A percentile compares a stretch with the other conserved stretches of the same genome.
Conservation (phyloP, 92 coral and sea anemone species). For the Bergia sp. region DNA sequence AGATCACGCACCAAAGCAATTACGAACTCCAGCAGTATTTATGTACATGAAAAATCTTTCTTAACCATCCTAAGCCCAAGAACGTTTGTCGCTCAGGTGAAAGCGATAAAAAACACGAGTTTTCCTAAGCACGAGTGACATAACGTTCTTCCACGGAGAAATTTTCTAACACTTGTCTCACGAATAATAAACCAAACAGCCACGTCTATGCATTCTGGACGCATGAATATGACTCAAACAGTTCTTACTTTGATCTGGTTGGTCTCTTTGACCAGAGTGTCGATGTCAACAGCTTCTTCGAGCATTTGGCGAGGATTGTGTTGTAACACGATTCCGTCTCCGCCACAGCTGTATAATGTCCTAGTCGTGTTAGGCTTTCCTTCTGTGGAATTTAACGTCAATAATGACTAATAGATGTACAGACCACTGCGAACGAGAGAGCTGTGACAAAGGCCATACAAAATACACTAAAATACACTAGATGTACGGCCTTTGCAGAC, state of each 20-base stretch:
- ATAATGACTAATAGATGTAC: not conserved
- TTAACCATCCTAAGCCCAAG: no score
- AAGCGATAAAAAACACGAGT: not conserved
- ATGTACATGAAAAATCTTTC: no score
- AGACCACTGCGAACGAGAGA: no score
- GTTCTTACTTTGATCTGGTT: constrained; percentile 78
- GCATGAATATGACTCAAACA: no score
- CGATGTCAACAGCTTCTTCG: constrained; percentile 80
- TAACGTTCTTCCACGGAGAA: no score
- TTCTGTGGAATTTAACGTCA: not conserved
- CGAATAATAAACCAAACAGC: not conserved
- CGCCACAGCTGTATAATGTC: constrained; percentile 93
- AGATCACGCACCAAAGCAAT: no score
- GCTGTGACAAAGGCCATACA: no score
- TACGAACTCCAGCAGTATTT: no score
- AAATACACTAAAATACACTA: no score
- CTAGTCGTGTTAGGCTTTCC: constrained; percentile 6
- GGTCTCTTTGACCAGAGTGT: constrained; percentile 72
- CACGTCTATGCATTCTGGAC: no score
- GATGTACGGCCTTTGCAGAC: no score
- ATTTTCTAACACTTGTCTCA: not conserved
- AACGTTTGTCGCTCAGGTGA: no score
- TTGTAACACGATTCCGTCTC: constrained; percentile 88
- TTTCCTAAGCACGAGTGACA: not conserved
- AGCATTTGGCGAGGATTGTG: constrained; percentile 79